Evolutionary conservation across 2,888 invertebrate species (phyloP), one percentile per base, ranked within the genome.

Genomic region (Acrocera orbiculus): DNA sequence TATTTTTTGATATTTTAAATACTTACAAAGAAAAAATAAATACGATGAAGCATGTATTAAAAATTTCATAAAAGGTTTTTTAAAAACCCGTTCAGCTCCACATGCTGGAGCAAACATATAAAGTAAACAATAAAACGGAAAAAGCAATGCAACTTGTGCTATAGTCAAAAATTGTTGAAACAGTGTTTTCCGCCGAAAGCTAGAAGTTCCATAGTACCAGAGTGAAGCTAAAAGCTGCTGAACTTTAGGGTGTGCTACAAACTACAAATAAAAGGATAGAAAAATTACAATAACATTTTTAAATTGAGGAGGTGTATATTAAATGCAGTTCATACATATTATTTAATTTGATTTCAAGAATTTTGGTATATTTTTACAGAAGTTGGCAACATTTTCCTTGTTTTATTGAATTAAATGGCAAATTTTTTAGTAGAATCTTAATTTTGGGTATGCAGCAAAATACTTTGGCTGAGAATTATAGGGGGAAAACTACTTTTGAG

Each of bases 1-100:
- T 22, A 22, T n/a, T 7, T 22, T 3, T 22, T 4, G 4, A 22
- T 22, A 2, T 22, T 2, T 2, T 22, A 3, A 11, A 30, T 42
- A 75, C 83, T 78, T 62, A 93, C 93, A 66, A 40, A 95, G 65
- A 58, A 93, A 95, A 63, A 87, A 86, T 43, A 92, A 63, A 55
- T 95, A 95, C 10, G 92, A 89, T 0, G 90, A 80, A 6, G 89
- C 89, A 52, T 93, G 92, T 34, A 87, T 80, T 49, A 95, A 71
- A 57, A 95, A 95, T 62, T 93, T 93, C 78, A 95, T 87, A 54
- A 93, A 93, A 0, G 95, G 93, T 55, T 87, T 86, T 44, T 86
- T 70, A 73, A 92, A 78, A 17, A 92, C 67, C 46, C 72, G 74
- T 0, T 89, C 90, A 6, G 74, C 72, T 4, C 65, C 63, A 30